Evolutionary conservation across 2,888 invertebrate species (phyloP).

Genomic region (Orgyia antiqua): DNA sequence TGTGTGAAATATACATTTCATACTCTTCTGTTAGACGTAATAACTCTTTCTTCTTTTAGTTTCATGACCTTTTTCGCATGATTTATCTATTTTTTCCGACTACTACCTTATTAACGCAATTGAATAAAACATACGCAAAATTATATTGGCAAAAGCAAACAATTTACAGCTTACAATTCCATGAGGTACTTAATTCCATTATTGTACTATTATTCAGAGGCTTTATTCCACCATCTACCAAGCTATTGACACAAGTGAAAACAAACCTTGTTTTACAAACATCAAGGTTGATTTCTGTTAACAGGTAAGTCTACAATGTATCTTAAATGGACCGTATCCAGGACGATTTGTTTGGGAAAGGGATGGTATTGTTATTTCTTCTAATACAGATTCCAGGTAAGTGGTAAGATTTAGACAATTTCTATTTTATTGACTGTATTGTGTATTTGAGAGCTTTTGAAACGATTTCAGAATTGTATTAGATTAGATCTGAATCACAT

Average conservation of each 20-base stretch:
- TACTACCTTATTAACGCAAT: background rate
- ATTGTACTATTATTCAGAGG: slow-evolving; percentile 18
- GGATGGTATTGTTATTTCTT: slow-evolving; percentile 63
- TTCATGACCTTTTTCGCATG: no score
- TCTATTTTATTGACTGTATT: no score
- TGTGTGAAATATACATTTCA: no score
- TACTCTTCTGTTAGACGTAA: no score
- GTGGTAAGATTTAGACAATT: slow-evolving; percentile 2
- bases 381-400: slow-evolving; percentile 70
- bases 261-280: slow-evolving; percentile 6
- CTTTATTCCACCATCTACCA: slow-evolving; percentile 22
- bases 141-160: slow-evolving; percentile 12
- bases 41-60: no score
- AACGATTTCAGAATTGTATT: no score
- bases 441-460: no score
- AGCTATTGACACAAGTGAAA: background rate
- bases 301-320: slow-evolving; percentile 63
- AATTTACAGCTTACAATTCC: slow-evolving; percentile 17
- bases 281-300: slow-evolving; percentile 19
- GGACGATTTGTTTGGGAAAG: slow-evolving; percentile 67
- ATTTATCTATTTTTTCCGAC: no score
- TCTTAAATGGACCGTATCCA: slow-evolving; percentile 62
- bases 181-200: slow-evolving; percentile 24
- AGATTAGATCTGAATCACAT: no score
- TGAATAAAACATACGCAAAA: background rate